These are phyloP conservation scores for Lepus europaeus DNA, from an alignment of 2,113 vertebrate genomes.

Conservation along the genomic window DNA sequence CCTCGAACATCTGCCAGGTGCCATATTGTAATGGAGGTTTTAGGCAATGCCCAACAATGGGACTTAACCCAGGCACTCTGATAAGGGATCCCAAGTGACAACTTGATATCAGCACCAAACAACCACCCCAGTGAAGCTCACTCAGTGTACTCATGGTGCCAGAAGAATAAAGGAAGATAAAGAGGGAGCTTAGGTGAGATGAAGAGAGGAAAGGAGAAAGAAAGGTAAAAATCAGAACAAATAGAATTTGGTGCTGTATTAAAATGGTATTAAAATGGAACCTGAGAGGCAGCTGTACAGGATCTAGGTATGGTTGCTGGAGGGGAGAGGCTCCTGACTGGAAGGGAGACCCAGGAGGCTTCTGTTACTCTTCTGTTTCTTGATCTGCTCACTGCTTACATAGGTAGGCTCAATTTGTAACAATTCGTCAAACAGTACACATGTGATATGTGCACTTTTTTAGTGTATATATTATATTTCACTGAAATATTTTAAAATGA, in stretches of 20 bases:
- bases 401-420: background rate
- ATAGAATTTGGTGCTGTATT: background rate
- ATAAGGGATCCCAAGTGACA: no score
- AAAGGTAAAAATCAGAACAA: background rate
- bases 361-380: background rate
- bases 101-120: no score
- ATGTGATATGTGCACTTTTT: background rate
- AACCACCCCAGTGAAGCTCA: no score
- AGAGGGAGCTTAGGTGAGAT: background rate
- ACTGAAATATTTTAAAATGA: constrained; percentile 50
- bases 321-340: background rate
- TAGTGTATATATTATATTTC: constrained; percentile 29
- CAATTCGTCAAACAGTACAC: constrained; percentile 10
- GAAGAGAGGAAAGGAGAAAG: background rate
- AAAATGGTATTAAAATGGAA: background rate
- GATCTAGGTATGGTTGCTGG: background rate
- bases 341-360: background rate
- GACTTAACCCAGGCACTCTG: no score
- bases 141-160: constrained; percentile 18
- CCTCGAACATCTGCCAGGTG: no score
- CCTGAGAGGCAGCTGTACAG: background rate
- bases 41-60: no score
- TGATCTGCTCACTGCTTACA: background rate
- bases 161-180: background rate
- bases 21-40: no score